Evolutionary conservation across 1,140 invertebrate species (phyloP).

Genomic region (Wiebesia pumilae): DNA sequence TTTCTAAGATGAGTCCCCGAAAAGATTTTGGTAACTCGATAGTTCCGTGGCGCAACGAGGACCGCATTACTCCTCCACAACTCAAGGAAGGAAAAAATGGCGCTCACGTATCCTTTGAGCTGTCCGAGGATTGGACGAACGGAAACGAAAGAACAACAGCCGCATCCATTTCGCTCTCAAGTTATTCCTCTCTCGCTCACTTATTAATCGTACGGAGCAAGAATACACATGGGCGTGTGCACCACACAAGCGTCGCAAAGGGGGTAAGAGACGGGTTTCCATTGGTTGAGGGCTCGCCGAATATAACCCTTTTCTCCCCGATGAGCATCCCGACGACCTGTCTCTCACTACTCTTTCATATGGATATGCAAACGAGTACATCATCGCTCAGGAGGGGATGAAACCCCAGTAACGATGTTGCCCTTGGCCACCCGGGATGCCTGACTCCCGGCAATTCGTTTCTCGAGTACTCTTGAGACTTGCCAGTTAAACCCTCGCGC

Average conservation of each 20-base stretch:
- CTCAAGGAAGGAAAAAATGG: slow-evolving; percentile 59
- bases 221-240: slow-evolving; percentile 40
- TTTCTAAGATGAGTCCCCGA: slow-evolving; percentile 17
- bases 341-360: not conserved
- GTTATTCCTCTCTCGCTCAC: not conserved
- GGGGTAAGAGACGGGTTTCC: slow-evolving; percentile 58
- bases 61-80: not conserved
- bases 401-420: not conserved
- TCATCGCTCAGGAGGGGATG: not conserved
- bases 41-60: not conserved
- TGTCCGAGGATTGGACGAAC: slow-evolving; percentile 67
- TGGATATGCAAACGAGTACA: not conserved
- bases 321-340: not conserved
- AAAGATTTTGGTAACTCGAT: slow-evolving; percentile 64
- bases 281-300: slow-evolving; percentile 63
- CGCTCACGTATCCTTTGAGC: slow-evolving; percentile 62
- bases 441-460: not conserved
- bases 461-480: not conserved
- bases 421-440: not conserved
- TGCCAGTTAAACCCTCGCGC: too few species aligned
- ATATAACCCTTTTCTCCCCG: slow-evolving; percentile 60
- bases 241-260: slow-evolving; percentile 28
- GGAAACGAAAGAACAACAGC: slow-evolving; percentile 17
- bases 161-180: not conserved
- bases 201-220: not conserved